Base-by-base conservation (phyloP, 2,888 invertebrate genomes). In the Pimpla rufipes region DNA sequence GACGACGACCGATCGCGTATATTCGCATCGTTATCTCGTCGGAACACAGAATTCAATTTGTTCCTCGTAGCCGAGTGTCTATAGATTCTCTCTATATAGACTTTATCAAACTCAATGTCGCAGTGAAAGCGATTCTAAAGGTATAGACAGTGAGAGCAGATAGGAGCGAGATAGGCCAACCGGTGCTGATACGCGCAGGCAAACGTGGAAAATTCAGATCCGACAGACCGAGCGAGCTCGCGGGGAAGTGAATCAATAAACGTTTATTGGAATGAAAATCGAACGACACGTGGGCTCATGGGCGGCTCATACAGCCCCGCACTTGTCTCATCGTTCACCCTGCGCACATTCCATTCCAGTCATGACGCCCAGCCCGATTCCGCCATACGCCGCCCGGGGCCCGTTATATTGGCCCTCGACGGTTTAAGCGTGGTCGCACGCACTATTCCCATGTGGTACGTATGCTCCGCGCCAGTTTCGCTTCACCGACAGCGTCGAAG, bases 181-280 rank as follows among this genome's bases (percentile, higher is more conserved):
- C 40, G 29, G 29, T 29, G 29, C 35, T 13, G 50, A 40, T 64
- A 42, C 29, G 42, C 29, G 55, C 45, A 71, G 37, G 37, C 57
- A 45, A 55, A 57, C 23, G 37, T 18, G 42, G 40, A 66, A 76
- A 73, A 81, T 77, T 67, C 71, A 47, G n/a, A 6, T 42, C 35
- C 29, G 50, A 52, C 29, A 2, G 29, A 29, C 29, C 29, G 29
- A 5, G 3, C 29, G 29, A 29, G 3, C 29, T 3, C 50, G 66
- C 50, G 13, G 55, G n/a, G 57, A 42, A 40, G 40, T 37, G 37
- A 81, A 81, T 77, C 77, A 67, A 71, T 77, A 73, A 59, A 62
- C 68, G 50, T 73, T 77, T 47, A 62, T 73, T 73, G 55, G 66
- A 81, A 76, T 40, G 57, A 71, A 73, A 77, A 71, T 81, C 66